Evolutionary conservation across 2,113 vertebrate genomes (phyloP).

Genomic region (Chiloscyllium plagiosum): DNA sequence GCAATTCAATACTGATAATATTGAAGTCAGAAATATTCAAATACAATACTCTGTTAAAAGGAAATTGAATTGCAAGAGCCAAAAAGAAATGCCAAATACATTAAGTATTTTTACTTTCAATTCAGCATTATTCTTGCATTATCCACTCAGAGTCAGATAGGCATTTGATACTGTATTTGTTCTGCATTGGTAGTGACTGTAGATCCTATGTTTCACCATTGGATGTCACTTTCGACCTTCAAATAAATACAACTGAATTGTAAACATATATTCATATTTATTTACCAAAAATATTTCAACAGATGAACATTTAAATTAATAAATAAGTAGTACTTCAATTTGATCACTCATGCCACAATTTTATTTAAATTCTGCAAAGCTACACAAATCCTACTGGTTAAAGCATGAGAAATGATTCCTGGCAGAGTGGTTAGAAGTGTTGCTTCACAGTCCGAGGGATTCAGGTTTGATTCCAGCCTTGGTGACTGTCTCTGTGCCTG

Average conservation of each 20-base stretch:
- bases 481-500: no score
- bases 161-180: not conserved
- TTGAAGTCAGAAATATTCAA: not conserved
- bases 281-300: not conserved
- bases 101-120: not conserved
- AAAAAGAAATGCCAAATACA: not conserved
- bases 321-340: not conserved
- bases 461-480: no score
- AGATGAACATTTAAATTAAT: not conserved
- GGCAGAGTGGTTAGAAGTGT: no score
- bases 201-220: not conserved
- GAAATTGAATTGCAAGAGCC: not conserved
- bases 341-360: not conserved
- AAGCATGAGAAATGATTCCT: not conserved
- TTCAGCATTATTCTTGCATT: not conserved
- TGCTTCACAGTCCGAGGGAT: no score
- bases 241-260: not conserved
- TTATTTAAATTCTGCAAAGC: not conserved
- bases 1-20: not conserved
- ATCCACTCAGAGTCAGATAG: not conserved
- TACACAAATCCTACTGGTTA: not conserved
- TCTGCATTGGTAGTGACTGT: not conserved
- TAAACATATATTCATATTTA: not conserved
- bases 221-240: not conserved
- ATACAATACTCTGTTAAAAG: not conserved